These are phyloP conservation scores for Archips xylosteana DNA, from an alignment of 2,888 invertebrate genomes.

Conservation along the genomic window DNA sequence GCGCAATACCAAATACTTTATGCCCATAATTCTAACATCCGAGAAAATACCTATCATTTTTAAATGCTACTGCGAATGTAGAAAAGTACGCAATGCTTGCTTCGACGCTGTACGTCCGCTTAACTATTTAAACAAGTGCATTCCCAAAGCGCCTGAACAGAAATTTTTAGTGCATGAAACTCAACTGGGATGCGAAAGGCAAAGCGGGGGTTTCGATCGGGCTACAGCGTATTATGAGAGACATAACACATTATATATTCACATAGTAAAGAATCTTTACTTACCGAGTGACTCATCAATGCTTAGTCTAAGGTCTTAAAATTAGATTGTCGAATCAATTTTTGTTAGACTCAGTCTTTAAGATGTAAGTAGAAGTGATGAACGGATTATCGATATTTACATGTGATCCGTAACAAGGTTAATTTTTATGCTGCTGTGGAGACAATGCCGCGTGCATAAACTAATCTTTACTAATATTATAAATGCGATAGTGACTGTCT, in stretches of 20 bases:
- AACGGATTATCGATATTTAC: too few relatives aligned
- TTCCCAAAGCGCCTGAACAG: constrained; percentile 55
- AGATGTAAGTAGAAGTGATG: too few relatives aligned
- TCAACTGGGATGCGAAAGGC: constrained; percentile 45
- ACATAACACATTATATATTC: background rate
- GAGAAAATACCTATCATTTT: constrained; percentile 30
- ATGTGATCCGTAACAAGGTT: too few relatives aligned
- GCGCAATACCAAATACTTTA: background rate
- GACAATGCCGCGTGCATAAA: too few relatives aligned
- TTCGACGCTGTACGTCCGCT: constrained; percentile 54
- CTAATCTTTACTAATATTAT: too few relatives aligned
- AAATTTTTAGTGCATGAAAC: constrained; percentile 77
- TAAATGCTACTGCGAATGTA: constrained; percentile 15
- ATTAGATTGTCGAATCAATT: too few relatives aligned
- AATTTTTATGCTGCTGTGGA: too few relatives aligned
- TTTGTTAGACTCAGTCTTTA: too few relatives aligned
- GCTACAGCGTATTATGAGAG: background rate
- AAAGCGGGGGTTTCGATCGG: constrained; percentile 13
- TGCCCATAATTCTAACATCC: background rate
- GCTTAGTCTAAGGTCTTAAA: background rate
- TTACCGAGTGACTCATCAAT: background rate
- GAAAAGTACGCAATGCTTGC: constrained; percentile 40
- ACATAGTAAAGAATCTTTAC: background rate
- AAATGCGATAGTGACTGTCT: too few relatives aligned
- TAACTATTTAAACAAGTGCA: constrained; percentile 76